Evolutionary conservation across 2,888 invertebrate genomes (phyloP), one percentile per base, ranked within the genome.

Genomic region (Steinernema scapterisci): DNA sequence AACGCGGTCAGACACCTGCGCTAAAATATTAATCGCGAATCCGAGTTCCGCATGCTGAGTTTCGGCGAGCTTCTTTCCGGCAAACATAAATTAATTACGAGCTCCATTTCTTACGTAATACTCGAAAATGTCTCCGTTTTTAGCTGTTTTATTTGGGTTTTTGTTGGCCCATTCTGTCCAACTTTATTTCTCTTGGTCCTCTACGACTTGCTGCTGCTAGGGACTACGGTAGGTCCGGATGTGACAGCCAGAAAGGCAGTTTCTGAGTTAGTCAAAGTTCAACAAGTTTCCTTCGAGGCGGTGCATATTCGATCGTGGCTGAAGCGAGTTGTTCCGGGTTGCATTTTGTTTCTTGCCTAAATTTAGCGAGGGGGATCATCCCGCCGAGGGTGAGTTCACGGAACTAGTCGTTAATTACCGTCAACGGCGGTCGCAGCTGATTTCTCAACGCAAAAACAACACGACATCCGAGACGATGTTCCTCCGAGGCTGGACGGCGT

Each of bases 391-490:
- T 25, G 31, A 63, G 31, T 63, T 63, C 38, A 63, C 63, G 63
- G 63, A 31, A 63, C 25, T 31, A 63, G 63, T 25, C 27, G 63
- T 63, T 25, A 63, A 63, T 63, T 63, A 63, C 63, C 27, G 63
- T 63, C 63, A 27, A 16, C 63, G 63, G 19, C 16, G 27, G 63
- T 63, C 63, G 63, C 27, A 63, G 25, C 63, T 63, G 63, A 63
- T 63, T 63, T 63, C 25, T 63, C 63, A 63, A 63, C 16, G 63
- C 63, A 63, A 63, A 63, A 63, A 63, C 63, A 63, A 63, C 63
- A 31, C 63, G 31, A 63, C 63, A 31, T 63, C n/a, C 31, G 27
- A 63, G 31, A 31, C 63, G 27, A 63, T 63, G 63, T 63, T 25
- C 1, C 63, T 63, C 23, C 2, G 38, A 38, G 38, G 19, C 23